These are phyloP conservation scores for Pristionchus arcanus DNA, from an alignment of 2,888 invertebrate species.

Conservation along the genomic window DNA sequence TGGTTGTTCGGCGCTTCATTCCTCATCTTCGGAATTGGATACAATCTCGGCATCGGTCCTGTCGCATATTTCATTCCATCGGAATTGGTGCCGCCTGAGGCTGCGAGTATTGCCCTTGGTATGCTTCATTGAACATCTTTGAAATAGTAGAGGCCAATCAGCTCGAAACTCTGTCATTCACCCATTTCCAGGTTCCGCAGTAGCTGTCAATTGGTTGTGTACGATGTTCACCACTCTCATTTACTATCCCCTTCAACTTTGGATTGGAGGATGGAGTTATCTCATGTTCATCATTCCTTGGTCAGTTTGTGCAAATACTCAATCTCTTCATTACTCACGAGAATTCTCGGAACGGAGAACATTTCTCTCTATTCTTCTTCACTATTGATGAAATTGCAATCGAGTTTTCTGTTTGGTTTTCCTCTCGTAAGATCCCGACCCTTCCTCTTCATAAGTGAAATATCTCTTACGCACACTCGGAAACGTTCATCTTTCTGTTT, in stretches of 20 bases:
- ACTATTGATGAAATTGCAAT: neutral
- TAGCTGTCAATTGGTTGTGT: constrained; percentile 74
- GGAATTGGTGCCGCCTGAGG: constrained; percentile 68
- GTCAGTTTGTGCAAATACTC: constrained; percentile 18
- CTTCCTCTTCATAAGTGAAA: neutral
- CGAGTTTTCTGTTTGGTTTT: neutral
- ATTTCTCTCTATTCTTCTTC: neutral
- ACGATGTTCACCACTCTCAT: constrained; percentile 70
- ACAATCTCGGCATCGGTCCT: constrained; percentile 76
- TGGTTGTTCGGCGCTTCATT: constrained; percentile 72
- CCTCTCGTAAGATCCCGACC: neutral
- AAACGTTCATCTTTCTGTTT: no score
- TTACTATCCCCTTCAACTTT: constrained; percentile 72
- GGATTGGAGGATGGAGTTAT: constrained; percentile 75
- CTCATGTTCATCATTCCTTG: constrained; percentile 73
- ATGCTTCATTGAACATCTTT: neutral
- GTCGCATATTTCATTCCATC: constrained; percentile 74
- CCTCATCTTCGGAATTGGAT: constrained; percentile 74
- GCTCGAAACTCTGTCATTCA: neutral
- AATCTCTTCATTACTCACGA: neutral
- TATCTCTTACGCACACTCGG: neutral
- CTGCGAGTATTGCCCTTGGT: constrained; percentile 58
- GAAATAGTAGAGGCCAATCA: neutral
- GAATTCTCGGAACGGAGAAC: neutral
- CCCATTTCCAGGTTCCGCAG: constrained; percentile 64